Conservation (phyloP, 2,888 invertebrate genomes). For the Philhelius pedissequus region DNA sequence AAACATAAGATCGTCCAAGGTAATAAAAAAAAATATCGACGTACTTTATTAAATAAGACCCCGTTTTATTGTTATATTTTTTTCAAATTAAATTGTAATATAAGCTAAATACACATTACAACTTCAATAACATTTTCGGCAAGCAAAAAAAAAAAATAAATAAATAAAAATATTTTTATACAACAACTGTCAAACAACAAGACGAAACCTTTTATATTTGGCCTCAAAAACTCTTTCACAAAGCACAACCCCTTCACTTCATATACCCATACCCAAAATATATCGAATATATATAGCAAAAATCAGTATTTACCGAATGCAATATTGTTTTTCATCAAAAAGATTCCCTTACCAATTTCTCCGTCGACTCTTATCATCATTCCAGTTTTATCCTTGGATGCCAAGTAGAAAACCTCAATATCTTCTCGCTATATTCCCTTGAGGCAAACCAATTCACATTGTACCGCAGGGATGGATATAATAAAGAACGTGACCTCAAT, state of each 20-base stretch:
- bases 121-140: background rate
- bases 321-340: conserved; percentile 37
- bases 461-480: conserved; percentile 56
- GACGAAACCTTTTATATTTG: background rate
- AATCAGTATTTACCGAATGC: conserved; percentile 26
- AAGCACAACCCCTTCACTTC: background rate
- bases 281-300: background rate
- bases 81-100: no score
- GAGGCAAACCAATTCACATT: conserved; percentile 52
- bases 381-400: background rate
- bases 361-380: background rate
- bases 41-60: no score
- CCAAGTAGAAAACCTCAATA: conserved; percentile 24
- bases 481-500: conserved; percentile 64
- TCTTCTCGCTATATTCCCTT: conserved; percentile 13
- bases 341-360: conserved; percentile 14
- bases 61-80: no score
- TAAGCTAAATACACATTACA: no score
- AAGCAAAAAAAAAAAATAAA: background rate
- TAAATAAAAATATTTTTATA: background rate
- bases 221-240: background rate
- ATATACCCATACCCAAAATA: no score
- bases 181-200: background rate
- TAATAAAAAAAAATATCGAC: no score
- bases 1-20: no score